These are phyloP conservation scores for Trichoplusia ni DNA, from an alignment of 1,140 invertebrate species.

Conservation along the genomic window DNA sequence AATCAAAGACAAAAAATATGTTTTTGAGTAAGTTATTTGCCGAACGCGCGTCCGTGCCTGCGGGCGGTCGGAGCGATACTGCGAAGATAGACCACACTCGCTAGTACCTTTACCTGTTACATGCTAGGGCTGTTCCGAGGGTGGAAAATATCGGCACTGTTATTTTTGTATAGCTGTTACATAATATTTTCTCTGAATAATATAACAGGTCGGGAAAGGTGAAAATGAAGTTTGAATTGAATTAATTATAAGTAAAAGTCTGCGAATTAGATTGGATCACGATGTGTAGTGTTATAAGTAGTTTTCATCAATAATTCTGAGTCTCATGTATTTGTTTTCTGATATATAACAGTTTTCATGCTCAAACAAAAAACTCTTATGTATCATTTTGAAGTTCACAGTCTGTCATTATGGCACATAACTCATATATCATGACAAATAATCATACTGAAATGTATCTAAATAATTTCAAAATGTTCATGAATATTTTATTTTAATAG, in stretches of 20 bases:
- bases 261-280: too few relatives aligned
- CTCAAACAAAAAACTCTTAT: too few relatives aligned
- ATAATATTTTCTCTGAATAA: too few relatives aligned
- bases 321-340: neutral
- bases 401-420: too few relatives aligned
- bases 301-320: too few relatives aligned
- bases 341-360: too few relatives aligned
- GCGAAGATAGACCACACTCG: constrained; percentile 33
- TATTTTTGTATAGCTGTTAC: constrained; percentile 1
- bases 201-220: neutral
- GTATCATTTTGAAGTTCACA: too few relatives aligned
- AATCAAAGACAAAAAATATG: constrained; percentile 21
- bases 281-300: too few relatives aligned
- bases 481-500: neutral
- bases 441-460: too few relatives aligned
- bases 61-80: constrained; percentile 44
- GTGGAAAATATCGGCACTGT: constrained; percentile 10
- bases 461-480: neutral
- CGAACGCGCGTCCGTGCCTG: constrained; percentile 34
- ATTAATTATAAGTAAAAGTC: too few relatives aligned
- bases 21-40: neutral
- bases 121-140: constrained; percentile 32
- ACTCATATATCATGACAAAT: too few relatives aligned
- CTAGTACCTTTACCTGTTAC: constrained; percentile 62
- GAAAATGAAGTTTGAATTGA: neutral